Evolutionary conservation across 2,888 invertebrate species (phyloP).

Genomic region (Euspilapteryx auroguttella): DNA sequence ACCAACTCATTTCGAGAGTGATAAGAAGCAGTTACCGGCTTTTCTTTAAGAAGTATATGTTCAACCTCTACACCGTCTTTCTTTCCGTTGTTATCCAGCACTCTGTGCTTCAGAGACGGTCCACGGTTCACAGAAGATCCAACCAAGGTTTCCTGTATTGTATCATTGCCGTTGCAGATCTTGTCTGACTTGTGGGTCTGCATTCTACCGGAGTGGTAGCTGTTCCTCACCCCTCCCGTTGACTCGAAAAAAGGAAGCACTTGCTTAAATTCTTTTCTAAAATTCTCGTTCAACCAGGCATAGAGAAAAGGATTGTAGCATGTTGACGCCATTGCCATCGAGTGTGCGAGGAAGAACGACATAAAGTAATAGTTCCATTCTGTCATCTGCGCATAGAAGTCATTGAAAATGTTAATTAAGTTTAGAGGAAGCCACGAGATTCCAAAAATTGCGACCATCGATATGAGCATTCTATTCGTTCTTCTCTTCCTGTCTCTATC

Average conservation of each 20-base stretch:
- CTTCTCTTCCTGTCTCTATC: constrained; percentile 88
- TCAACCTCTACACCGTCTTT: constrained; percentile 61
- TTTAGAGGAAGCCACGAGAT: constrained; percentile 96
- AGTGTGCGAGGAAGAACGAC: constrained; percentile 88
- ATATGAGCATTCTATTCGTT: constrained; percentile 95
- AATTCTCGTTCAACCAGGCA: constrained; percentile 97
- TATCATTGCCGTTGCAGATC: constrained; percentile 76
- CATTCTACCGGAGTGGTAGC: constrained; percentile 45
- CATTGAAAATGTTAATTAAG: constrained; percentile 82
- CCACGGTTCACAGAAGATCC: constrained; percentile 61
- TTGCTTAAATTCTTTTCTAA: constrained; percentile 89
- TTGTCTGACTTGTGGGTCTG: constrained; percentile 63
- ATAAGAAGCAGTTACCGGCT: constrained; percentile 30
- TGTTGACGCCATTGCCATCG: constrained; percentile 93
- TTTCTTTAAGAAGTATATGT: constrained; percentile 54
- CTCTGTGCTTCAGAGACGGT: constrained; percentile 37
- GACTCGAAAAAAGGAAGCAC: constrained; percentile 68
- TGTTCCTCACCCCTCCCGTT: constrained; percentile 51
- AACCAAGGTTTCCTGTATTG: constrained; percentile 68
- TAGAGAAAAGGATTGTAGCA: constrained; percentile 97
- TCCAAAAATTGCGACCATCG: constrained; percentile 96
- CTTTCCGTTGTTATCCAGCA: constrained; percentile 35
- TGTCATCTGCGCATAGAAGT: constrained; percentile 73
- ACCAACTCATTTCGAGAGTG: constrained; percentile 35
- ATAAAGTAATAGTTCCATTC: constrained; percentile 82